Conservation (phyloP, 2,797 vertebrate genomes). For the Eidolon dupreanum region DNA sequence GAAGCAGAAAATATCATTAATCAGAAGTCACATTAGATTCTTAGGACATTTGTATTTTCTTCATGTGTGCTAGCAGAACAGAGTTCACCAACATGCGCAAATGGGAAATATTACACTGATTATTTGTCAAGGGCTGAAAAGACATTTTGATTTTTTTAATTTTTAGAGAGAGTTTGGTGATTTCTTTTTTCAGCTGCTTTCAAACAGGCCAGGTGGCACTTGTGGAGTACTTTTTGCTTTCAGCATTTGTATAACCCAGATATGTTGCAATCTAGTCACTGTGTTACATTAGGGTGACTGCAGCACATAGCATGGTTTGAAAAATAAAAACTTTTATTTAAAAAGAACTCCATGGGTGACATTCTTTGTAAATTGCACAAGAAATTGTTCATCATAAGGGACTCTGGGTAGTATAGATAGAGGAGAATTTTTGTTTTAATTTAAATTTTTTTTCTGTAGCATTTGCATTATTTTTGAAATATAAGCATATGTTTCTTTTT, state of each 20-base stretch:
- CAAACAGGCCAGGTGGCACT: background rate
- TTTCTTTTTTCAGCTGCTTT: background rate
- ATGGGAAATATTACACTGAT: conserved; percentile 47
- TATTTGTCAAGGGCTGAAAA: conserved; percentile 46
- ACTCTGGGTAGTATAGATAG: background rate
- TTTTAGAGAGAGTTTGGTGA: background rate
- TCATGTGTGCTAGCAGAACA: conserved; percentile 10
- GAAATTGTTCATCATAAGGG: background rate
- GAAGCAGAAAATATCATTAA: conserved; percentile 68
- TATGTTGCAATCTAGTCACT: background rate
- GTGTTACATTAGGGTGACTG: background rate
- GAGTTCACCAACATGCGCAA: conserved; percentile 3
- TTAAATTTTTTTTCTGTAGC: conserved; percentile 2
- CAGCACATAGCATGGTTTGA: background rate
- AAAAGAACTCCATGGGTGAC: background rate
- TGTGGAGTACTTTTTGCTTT: background rate
- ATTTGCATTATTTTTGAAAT: background rate
- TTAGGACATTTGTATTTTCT: conserved; percentile 61
- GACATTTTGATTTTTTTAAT: background rate
- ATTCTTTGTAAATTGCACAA: conserved; percentile 21
- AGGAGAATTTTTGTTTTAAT: background rate
- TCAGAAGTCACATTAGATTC: conserved; percentile 62
- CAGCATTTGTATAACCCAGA: background rate
- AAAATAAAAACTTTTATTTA: background rate
- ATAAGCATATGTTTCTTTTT: background rate